Percentiles rank a stretch among this genome's conserved stretches.
These are phyloP conservation scores for Serinus canaria DNA, from an alignment of 2,113 vertebrate genomes.

Conservation along the genomic window DNA sequence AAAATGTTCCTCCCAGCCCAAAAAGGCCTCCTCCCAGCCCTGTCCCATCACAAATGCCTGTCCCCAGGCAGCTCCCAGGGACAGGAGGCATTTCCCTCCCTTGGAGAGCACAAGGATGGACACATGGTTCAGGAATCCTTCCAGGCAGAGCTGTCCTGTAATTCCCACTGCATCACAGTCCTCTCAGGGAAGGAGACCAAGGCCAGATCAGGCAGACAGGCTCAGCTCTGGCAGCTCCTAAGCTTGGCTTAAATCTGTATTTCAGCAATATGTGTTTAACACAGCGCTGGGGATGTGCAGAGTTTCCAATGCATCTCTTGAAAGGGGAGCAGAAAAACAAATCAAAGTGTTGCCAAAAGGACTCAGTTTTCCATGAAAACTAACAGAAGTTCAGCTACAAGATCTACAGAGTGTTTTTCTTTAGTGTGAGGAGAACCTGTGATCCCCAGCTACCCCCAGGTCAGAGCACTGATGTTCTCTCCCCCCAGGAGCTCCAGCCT, in stretches of 20 bases:
- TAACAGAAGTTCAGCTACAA: neutral
- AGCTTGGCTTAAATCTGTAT: neutral
- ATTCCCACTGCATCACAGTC: neutral
- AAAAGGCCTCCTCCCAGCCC: neutral
- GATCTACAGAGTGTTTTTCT: neutral
- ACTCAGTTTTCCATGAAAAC: neutral
- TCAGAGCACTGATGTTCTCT: neutral
- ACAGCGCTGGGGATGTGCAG: fast-evolving
- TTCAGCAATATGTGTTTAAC: neutral
- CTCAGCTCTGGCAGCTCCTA: neutral
- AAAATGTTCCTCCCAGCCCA: too few relatives aligned
- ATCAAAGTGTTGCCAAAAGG: fast-evolving
- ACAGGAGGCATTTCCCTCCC: neutral
- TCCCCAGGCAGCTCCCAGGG: neutral
- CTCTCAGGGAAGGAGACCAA: neutral
- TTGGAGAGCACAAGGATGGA: neutral
- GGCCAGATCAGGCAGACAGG: neutral
- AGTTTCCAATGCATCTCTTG: neutral
- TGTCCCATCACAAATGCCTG: neutral
- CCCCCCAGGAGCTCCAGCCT: neutral
- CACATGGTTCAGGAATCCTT: neutral
- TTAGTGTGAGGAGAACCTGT: neutral
- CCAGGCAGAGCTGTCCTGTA: neutral
- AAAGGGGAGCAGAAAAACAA: neutral
- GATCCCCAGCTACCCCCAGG: neutral